phyloP scores from a whole-genome alignment of 2,113 vertebrate species.

The Zootoca vivipara region DNA sequence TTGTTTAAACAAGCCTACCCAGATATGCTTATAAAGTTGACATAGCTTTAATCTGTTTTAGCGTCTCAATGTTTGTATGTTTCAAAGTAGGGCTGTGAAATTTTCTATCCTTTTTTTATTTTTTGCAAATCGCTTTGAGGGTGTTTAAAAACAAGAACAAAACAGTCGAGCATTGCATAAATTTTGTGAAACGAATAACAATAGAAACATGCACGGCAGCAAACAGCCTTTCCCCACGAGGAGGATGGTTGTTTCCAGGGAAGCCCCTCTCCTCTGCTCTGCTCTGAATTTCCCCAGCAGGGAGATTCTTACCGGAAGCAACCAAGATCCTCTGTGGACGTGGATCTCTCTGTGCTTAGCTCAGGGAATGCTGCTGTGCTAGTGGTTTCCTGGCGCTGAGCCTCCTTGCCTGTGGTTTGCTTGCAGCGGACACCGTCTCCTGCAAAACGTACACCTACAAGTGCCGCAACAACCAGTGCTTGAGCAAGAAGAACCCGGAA shows the following conservation, averaged over 20 bases:
- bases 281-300: not conserved
- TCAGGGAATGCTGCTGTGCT: not conserved
- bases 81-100: no score
- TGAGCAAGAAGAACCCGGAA: constrained; percentile 86
- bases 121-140: no score
- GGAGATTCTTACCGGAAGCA: not conserved
- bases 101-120: no score
- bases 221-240: not conserved
- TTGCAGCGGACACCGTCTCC: not conserved
- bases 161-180: no score
- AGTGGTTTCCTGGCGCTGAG: not conserved
- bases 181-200: no score
- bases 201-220: not conserved
- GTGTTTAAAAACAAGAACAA: no score
- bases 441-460: constrained; percentile 82
- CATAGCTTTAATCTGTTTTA: no score
- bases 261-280: not conserved
- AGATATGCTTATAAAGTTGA: no score
- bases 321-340: not conserved
- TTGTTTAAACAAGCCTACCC: no score
- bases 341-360: no score
- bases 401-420: not conserved
- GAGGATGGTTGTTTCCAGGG: not conserved
- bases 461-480: constrained; percentile 79
- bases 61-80: no score